Evolutionary conservation across 2,888 invertebrate species (phyloP).

Genomic region (Melipona bicolor): DNA sequence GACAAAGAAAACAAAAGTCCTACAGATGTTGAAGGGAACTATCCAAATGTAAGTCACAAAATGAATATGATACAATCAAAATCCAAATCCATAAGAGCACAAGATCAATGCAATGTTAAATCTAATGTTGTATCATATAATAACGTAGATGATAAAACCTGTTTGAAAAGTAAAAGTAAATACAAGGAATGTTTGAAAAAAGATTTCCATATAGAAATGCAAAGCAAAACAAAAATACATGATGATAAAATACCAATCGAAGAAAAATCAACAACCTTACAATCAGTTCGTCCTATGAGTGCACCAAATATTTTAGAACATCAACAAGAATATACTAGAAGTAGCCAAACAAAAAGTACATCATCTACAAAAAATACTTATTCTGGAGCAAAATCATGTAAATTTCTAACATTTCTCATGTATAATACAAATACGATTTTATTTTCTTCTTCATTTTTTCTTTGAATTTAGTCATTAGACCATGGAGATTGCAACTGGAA

Average conservation of each 20-base stretch:
- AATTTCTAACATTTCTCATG: conserved; percentile 33
- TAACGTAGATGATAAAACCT: background rate
- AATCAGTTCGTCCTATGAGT: conserved; percentile 34
- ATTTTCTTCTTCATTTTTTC: background rate
- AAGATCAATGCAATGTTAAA: conserved; percentile 24
- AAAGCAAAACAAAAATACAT: background rate
- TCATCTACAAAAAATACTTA: conserved; percentile 51
- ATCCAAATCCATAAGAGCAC: background rate
- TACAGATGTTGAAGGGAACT: conserved; percentile 7
- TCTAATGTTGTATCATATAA: conserved; percentile 2
- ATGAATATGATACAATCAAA: background rate
- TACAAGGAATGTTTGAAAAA: background rate
- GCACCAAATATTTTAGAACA: conserved; percentile 45
- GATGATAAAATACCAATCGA: background rate
- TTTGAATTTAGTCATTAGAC: conserved; percentile 86
- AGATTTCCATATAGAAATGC: background rate
- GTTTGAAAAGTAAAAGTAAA: background rate
- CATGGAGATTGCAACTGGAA: conserved; percentile 84
- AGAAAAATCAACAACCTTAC: background rate
- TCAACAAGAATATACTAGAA: conserved; percentile 18
- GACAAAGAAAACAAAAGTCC: conserved; percentile 60
- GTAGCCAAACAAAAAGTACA: conserved; percentile 42
- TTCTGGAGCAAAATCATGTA: conserved; percentile 76
- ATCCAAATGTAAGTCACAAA: conserved; percentile 21
- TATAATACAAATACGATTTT: background rate